Base-by-base conservation (phyloP, 2,113 vertebrate genomes). In the Chinchilla lanigera region DNA sequence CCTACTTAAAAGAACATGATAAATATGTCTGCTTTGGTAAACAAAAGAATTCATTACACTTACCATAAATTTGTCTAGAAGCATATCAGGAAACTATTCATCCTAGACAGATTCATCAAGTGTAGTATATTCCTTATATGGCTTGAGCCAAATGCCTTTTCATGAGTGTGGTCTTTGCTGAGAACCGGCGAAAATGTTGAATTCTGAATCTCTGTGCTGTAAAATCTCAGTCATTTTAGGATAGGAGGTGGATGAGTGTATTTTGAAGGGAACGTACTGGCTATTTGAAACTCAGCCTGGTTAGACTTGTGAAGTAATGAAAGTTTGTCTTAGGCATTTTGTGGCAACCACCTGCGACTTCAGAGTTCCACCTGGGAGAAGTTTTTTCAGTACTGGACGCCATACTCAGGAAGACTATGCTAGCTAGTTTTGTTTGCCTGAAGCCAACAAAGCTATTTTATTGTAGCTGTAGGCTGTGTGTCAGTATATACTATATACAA, bases 21-120 rank as follows among this genome's bases (percentile, higher is more conserved):
- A 61, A 90, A 93, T 71, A 17, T 38, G n/a, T 87, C 86, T 86
- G 38, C 77, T 83, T 91, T 84, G 83, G 35, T 35, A 85, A 89
- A 89, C 67, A 89, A 83, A 96, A 82, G 8, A 35, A 93, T 47
- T 95, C 47, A 86, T 93, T 96, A 50, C 85, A 85, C 33, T 77
- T 78, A 26, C n/a, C 26, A 7, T 84, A 89, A 90, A 93, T 94
- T 84, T 86, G 33, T 92, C 44, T 63, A 24, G 38, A 58, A 94
- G 24, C 30, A n/a, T 75, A 75, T 30, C 69, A 44, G 80, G n/a
- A 96, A 86, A n/a, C 30, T 47, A 35, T 91, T 89, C 54, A 33
- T 83, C 33, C 28, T 75, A 44, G 56, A 61, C 65, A 71, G 88
- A 86, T 61, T 50, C 17, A 81, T 12, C 3, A 61, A 73, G 16